Conservation (phyloP, 2,888 invertebrate genomes). For the Balanococcus diminutus region DNA sequence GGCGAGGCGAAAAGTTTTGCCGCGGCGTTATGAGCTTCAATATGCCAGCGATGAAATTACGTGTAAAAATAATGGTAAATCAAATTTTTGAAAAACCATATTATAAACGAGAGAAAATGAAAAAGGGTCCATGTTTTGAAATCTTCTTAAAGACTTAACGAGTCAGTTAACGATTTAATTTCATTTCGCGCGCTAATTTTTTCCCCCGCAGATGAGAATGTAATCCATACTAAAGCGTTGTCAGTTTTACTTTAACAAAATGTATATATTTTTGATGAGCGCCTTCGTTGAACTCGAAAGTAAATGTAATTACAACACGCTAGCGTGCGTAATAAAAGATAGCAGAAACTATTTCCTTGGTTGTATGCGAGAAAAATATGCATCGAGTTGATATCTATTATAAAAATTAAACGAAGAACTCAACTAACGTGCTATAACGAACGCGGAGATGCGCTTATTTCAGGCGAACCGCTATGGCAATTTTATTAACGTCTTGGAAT, state of each 20-base stretch:
- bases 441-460: neutral
- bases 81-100: slow-evolving; percentile 14
- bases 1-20: neutral
- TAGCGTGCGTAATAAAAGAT: neutral
- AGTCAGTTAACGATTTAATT: slow-evolving; percentile 25
- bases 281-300: neutral
- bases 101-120: slow-evolving; percentile 18
- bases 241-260: slow-evolving; percentile 1
- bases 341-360: neutral
- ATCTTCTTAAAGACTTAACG: slow-evolving; percentile 32
- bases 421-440: neutral
- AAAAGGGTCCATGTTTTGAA: slow-evolving; percentile 13
- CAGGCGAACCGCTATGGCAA: neutral
- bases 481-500: neutral
- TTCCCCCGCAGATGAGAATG: neutral
- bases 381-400: neutral
- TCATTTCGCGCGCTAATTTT: slow-evolving; percentile 25
- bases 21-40: neutral
- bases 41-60: neutral
- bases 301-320: neutral
- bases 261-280: neutral
- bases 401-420: neutral
- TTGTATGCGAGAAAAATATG: neutral
- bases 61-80: slow-evolving; percentile 19
- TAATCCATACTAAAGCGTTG: slow-evolving; percentile 16